Evolutionary conservation across 2,797 vertebrate genomes (phyloP), one percentile per base, ranked within the genome.

Genomic region (Molossus molossus): DNA sequence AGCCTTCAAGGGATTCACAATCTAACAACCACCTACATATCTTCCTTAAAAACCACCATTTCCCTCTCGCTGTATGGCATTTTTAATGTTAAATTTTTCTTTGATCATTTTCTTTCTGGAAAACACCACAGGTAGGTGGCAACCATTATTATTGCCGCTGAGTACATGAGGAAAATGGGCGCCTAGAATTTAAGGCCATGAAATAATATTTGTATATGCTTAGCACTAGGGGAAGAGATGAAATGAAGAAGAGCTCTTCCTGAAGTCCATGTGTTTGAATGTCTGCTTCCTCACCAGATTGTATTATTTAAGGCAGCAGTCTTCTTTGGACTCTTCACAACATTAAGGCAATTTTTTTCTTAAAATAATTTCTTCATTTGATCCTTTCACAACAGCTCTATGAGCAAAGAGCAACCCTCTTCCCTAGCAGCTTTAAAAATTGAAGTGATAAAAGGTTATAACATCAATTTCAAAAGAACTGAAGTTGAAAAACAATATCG

Each of bases 361-460:
- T 91, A 72, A 86, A 83, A 96, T 87, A 84, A 84, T 77, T 86
- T 91, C 76, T 72, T 65, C 29, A 60, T 69, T 53, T 70, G 45
- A 77, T 70, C 15, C 48, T 60, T 64, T 60, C 69, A 86, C 25
- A 37, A 89, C 80, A 89, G 60, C 27, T 40, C 37, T 50, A 45
- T 11, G 20, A 89, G 27, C 48, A 89, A 90, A 17, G n/a, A 25
- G 14, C 25, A 85, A 73, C 27, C 80, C 64, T 87, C 75, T 82
- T 37, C 37, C 21, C 89, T 55, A 58, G 15, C 3, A 72, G 45
- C 55, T 79, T 85, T 67, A 92, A 87, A 94, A 81, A 72, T 17
- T 55, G n/a, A 95, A 93, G 33, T 69, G 60, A 91, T 69, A 10
- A 87, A 96, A 95, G 69, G 20, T 84, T 11, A 53, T 37, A 27